Evolutionary conservation across 2,113 vertebrate genomes (phyloP).

Genomic region (Grus americana): DNA sequence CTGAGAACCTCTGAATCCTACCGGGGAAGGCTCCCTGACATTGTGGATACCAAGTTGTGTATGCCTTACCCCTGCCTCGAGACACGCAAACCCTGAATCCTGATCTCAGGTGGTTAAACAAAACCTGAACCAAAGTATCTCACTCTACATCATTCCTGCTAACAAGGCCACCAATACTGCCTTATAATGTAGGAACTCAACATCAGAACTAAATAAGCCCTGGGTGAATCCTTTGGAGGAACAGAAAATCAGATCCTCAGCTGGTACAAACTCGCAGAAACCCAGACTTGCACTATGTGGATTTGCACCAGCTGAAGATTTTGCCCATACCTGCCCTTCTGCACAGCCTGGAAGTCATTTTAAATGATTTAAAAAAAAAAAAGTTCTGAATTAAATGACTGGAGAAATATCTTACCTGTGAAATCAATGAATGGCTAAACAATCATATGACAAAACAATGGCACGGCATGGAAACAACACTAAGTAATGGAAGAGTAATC

Average conservation of each 20-base stretch:
- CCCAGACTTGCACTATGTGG: neutral
- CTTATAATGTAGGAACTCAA: neutral
- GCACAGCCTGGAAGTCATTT: neutral
- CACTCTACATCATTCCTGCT: neutral
- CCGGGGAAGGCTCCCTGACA: neutral
- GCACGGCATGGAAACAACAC: neutral
- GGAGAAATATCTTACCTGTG: neutral
- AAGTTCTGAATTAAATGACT: neutral
- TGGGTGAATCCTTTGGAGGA: neutral
- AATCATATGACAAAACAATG: neutral
- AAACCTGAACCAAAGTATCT: neutral
- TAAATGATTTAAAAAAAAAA: neutral
- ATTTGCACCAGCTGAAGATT: neutral
- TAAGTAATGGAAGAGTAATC: conserved; percentile 21
- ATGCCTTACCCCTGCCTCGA: neutral
- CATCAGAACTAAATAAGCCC: neutral
- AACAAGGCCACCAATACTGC: neutral
- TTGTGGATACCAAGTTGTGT: neutral
- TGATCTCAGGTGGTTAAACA: neutral
- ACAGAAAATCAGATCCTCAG: neutral
- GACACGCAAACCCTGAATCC: neutral
- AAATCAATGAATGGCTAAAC: neutral
- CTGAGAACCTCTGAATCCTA: neutral
- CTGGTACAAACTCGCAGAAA: neutral
- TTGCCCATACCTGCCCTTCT: neutral